Evolutionary conservation across 1,140 invertebrate genomes (phyloP).

Genomic region (Maconellicoccus hirsutus): DNA sequence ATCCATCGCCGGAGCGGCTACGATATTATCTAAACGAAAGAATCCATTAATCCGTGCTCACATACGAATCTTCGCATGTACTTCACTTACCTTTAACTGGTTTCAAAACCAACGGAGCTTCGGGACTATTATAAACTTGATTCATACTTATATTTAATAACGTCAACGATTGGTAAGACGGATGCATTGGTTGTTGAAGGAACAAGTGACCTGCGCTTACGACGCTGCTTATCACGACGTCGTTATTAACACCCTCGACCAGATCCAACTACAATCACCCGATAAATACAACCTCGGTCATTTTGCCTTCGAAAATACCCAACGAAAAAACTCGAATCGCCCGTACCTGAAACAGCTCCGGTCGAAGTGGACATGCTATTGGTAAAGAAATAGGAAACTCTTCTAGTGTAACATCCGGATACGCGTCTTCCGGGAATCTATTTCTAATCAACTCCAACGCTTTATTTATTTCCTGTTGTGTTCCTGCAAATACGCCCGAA

Average conservation of each 20-base stretch:
- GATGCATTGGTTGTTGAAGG: conserved; percentile 86
- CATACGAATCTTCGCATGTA: background rate
- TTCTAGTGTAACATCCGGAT: conserved; percentile 64
- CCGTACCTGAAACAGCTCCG: conserved; percentile 52
- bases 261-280: conserved; percentile 24
- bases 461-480: conserved; percentile 56
- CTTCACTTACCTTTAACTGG: conserved; percentile 45
- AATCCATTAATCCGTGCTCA: background rate
- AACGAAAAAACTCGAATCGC: background rate
- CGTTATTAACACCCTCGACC: conserved; percentile 67
- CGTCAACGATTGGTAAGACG: conserved; percentile 68
- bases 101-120: conserved; percentile 51
- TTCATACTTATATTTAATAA: conserved; percentile 63
- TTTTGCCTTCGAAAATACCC: background rate
- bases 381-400: conserved; percentile 43
- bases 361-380: conserved; percentile 42
- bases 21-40: conserved; percentile 57
- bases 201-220: conserved; percentile 78
- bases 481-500: conserved; percentile 46
- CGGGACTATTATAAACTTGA: conserved; percentile 45
- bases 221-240: conserved; percentile 74
- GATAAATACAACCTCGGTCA: background rate
- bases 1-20: conserved; percentile 66
- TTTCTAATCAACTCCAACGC: conserved; percentile 71
- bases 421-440: conserved; percentile 66